Evolutionary conservation across 2,797 vertebrate species (phyloP).

Genomic region (Molossus alvarezi): DNA sequence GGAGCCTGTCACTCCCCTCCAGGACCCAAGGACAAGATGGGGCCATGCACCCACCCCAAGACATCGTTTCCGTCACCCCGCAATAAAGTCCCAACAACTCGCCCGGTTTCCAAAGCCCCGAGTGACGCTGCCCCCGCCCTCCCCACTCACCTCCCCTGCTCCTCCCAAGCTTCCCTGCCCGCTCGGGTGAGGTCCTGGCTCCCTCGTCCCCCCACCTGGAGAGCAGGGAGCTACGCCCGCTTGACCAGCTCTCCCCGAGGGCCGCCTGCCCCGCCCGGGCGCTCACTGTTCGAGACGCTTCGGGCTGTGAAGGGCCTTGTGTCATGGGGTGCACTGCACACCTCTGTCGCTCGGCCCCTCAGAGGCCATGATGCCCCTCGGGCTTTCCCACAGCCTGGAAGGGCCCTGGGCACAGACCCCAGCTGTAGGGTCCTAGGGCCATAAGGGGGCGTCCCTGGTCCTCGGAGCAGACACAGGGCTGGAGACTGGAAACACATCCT

Average conservation of each 20-base stretch:
- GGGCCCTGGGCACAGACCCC: fast-evolving
- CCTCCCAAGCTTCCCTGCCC: neutral
- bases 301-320: too few species aligned
- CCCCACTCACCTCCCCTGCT: fast-evolving
- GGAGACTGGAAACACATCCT: fast-evolving
- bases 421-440: neutral
- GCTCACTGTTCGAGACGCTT: neutral
- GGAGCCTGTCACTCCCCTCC: neutral
- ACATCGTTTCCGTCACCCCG: neutral
- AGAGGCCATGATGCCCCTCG: neutral
- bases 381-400: neutral
- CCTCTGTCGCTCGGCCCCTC: neutral
- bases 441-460: too few species aligned
- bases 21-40: neutral
- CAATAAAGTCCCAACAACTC: neutral
- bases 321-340: fast-evolving
- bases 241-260: too few species aligned
- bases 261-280: too few species aligned
- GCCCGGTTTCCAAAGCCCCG: too few species aligned
- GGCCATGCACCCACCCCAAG: too few species aligned
- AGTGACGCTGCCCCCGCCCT: fast-evolving
- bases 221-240: too few species aligned
- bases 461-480: neutral
- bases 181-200: too few species aligned
- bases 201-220: too few species aligned